Base-by-base conservation (phyloP, 2,888 invertebrate genomes). In the Amphipyra berbera region DNA sequence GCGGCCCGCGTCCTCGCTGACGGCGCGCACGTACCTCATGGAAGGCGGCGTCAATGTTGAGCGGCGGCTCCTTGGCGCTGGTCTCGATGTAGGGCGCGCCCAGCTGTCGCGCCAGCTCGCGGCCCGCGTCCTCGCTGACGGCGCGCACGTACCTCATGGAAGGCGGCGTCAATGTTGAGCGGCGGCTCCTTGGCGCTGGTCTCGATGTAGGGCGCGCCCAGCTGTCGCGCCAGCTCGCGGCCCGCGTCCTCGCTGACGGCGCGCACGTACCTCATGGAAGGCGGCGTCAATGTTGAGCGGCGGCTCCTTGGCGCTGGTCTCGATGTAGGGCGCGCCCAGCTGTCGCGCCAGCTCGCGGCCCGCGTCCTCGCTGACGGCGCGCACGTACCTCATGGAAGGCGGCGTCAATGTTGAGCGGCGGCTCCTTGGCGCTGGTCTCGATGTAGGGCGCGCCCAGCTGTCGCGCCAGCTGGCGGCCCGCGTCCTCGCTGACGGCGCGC, bases 141-240 rank as follows among this genome's bases (percentile, higher is more conserved):
- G 96, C 97, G 60, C 98, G 95, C 85, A 96, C 95, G 97, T 33
- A 97, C 97, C 96, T 98, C 97, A 88, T 98, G 98, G 95, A 98
- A 98, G 79, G 98, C 98, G 41, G 97, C 96, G 90, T 98, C 98
- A 52, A 98, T 96, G 92, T 98, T 98, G 68, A 98, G 95, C 62
- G 98, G 98, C 72, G 98, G 98, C 94, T 98, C 98, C 95, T 98
- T 98, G 82, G 98, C 98, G 93, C 97, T 97, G 69, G 98, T 98
- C 95, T 98, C 98, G 82, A 98, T 97, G 92, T 98, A 98, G 33
- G 98, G 97, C 84, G 98, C 97, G 61, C 93, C 95, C 69, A 97
- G 94, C 81, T 94, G 93, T 52, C 96, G 96, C 62, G 98, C 98
- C 81, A 98, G 94, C 82, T 97, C 97, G 65, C 97, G 95, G 0